Conservation (phyloP, 2,113 vertebrate species). For the Chaenocephalus aceratus region DNA sequence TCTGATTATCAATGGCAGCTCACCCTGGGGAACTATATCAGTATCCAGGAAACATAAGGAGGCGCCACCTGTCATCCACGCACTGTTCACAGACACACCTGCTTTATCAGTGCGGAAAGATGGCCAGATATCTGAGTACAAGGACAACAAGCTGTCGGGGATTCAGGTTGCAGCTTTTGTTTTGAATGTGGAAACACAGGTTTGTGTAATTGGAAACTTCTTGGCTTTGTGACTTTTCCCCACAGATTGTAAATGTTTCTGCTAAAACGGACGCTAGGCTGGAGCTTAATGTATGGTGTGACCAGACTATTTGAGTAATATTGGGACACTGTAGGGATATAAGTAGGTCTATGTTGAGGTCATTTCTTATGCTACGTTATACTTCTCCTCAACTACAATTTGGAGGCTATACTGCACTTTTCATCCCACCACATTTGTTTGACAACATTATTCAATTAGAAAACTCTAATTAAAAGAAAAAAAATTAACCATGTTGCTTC, state of each 20-base stretch:
- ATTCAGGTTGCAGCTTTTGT: neutral
- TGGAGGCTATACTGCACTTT: neutral
- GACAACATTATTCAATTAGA: neutral
- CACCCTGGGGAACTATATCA: slow-evolving; percentile 10
- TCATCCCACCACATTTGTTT: neutral
- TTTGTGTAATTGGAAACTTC: neutral
- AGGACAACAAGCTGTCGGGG: neutral
- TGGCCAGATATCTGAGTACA: neutral
- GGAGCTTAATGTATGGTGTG: neutral
- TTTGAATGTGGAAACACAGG: neutral
- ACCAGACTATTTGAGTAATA: neutral
- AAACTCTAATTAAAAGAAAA: neutral
- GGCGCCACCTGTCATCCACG: slow-evolving; percentile 6
- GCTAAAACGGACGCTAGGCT: neutral
- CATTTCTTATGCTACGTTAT: neutral
- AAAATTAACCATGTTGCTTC: neutral
- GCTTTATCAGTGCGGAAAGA: neutral
- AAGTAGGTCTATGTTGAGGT: neutral
- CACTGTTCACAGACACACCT: neutral
- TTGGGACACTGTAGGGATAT: neutral
- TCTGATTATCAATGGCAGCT: slow-evolving; percentile 29
- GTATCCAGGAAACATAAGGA: slow-evolving; percentile 18
- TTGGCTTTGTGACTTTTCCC: neutral
- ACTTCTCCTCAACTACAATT: neutral
- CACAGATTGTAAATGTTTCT: neutral